Conservation (phyloP, 2,797 vertebrate species). For the Octomys mimax region DNA sequence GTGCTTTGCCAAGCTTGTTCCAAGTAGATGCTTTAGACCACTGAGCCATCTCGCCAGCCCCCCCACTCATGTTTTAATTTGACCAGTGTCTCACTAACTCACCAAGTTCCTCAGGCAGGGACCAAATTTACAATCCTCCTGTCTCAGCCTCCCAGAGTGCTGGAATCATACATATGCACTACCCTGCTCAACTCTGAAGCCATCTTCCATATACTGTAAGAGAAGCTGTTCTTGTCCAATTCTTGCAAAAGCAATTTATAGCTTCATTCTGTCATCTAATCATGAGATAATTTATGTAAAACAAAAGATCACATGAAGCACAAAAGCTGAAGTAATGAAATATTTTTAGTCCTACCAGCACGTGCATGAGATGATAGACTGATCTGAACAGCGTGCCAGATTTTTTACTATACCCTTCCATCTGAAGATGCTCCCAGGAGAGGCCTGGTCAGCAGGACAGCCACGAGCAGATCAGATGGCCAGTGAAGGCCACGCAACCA, state of each 20-base stretch:
- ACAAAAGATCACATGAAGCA: conserved; percentile 65
- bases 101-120: background rate
- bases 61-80: background rate
- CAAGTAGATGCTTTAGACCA: too few relatives aligned
- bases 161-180: background rate
- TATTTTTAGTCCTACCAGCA: conserved; percentile 67
- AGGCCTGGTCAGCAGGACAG: background rate
- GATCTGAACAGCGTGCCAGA: background rate
- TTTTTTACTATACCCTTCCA: background rate
- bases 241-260: conserved; percentile 23
- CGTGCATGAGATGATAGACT: conserved; percentile 32
- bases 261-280: conserved; percentile 67
- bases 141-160: background rate
- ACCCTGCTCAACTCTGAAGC: background rate
- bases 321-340: conserved; percentile 57
- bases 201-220: conserved; percentile 15
- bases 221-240: conserved; percentile 52
- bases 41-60: too few relatives aligned
- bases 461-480: background rate
- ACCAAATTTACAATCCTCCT: background rate
- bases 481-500: background rate
- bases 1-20: too few relatives aligned
- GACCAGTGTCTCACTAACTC: background rate
- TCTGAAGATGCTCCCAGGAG: background rate
- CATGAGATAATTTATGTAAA: conserved; percentile 62